Evolutionary conservation across 2,888 invertebrate species (phyloP), one percentile per base, ranked within the genome.

Genomic region (Nymphalis polychloros): DNA sequence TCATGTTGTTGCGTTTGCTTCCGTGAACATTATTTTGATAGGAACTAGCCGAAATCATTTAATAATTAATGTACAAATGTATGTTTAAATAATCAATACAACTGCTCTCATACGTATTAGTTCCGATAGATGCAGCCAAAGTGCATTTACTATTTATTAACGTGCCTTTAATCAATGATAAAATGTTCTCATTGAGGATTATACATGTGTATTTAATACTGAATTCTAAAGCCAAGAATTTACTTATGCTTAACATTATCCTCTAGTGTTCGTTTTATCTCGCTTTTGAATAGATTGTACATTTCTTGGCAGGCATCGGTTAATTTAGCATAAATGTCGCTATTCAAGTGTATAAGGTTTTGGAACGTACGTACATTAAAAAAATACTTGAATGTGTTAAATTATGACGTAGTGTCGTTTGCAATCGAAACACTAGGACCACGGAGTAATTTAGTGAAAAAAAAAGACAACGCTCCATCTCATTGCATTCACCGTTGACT

Each of bases 141-240:
- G 55, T 63, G 68, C 63, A 71, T 70, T 53, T 19, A 49, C 41
- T 19, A 67, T 67, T 62, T 62, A 62, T 61, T 61, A 35, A 55
- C 19, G 19, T 19, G 59, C 27, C 50, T 50, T 52, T 63, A 67
- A 69, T 69, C 67, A 69, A 67, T 68, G 52, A 67, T 64, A 49
- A 55, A 60, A 55, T 53, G 59, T 63, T 27, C 47, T 64, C 64
- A 64, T 59, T 52, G 19, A 16, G 52, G 52, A 63, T 67, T 71
- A 64, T 67, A 70, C 52, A 65, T 59, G 59, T 64, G 35, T 49
- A 59, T 66, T 66, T 66, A 67, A 35, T 62, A 71, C 55, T 64
- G 64, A 64, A 64, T 69, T 57, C 64, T 46, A 62, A 69, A 71
- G 73, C 74, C 69, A 69, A 74, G 68, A 68, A 68, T 68, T 73